These are phyloP conservation scores for Anhinga rufa DNA, from an alignment of 2,113 vertebrate species.

Conservation along the genomic window DNA sequence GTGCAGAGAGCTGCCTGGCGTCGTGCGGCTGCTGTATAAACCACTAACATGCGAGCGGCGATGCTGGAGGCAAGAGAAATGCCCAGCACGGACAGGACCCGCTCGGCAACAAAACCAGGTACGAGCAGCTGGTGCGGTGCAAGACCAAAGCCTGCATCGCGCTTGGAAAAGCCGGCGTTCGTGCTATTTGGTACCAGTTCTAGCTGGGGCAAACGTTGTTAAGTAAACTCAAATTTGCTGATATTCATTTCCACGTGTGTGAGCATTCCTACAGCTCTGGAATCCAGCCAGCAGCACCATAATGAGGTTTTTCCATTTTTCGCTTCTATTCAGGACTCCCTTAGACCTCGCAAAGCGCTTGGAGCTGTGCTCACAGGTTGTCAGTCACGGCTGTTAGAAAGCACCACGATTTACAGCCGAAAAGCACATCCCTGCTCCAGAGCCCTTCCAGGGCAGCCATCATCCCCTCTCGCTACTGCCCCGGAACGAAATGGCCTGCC, in stretches of 20 bases:
- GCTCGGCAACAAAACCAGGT: background rate
- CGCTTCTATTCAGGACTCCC: background rate
- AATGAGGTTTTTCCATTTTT: background rate
- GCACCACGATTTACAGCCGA: background rate
- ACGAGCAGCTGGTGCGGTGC: background rate
- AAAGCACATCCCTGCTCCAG: background rate
- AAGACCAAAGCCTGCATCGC: background rate
- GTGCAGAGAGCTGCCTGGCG: conserved; percentile 64
- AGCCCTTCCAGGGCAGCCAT: background rate
- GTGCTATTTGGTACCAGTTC: background rate
- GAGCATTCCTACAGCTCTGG: background rate
- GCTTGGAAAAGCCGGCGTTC: background rate
- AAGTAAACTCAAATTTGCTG: background rate
- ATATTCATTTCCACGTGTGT: accelerated
- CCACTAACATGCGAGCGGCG: conserved; percentile 19
- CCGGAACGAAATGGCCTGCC: accelerated
- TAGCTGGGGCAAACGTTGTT: accelerated
- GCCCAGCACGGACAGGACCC: background rate
- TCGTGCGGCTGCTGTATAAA: conserved; percentile 53
- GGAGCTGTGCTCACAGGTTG: background rate
- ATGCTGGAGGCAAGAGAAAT: conserved; percentile 3
- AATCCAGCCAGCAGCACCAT: background rate
- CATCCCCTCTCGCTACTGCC: background rate
- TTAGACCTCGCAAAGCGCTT: background rate
- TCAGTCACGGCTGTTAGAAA: background rate